These are phyloP conservation scores for Steinernema feltiae DNA, from an alignment of 1,140 invertebrate genomes.

Conservation along the genomic window DNA sequence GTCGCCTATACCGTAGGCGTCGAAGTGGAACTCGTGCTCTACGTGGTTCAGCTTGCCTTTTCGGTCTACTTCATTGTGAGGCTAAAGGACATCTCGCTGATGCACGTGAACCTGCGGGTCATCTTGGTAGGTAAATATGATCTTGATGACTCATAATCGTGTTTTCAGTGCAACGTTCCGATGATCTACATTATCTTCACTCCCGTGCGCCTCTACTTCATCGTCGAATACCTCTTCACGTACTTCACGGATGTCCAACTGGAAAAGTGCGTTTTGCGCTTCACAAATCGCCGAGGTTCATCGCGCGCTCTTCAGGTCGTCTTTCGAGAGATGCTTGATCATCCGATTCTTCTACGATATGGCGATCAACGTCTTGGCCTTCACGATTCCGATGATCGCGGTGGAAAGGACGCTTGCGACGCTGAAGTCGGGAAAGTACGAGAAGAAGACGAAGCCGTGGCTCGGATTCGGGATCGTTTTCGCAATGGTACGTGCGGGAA, in stretches of 20 bases:
- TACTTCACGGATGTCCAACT: neutral
- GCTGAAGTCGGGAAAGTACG: neutral
- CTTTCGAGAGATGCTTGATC: neutral
- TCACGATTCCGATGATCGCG: neutral
- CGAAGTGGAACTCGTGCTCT: neutral
- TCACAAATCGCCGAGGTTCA: too few relatives aligned
- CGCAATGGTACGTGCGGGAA: neutral
- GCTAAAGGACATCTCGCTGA: neutral
- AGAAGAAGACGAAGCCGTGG: neutral
- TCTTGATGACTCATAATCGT: neutral
- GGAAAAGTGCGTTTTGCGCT: neutral
- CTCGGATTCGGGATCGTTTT: neutral
- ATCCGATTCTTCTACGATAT: slow-evolving; percentile 4
- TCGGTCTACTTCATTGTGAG: neutral
- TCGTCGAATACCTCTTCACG: neutral
- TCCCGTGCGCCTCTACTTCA: neutral
- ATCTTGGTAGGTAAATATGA: neutral
- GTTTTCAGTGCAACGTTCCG: neutral
- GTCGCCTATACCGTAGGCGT: neutral
- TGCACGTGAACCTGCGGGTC: slow-evolving; percentile 1
- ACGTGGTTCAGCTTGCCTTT: neutral
- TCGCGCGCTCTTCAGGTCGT: neutral
- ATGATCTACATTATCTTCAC: neutral
- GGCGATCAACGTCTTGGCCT: neutral
- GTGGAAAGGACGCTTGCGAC: neutral